Base-by-base conservation (phyloP, 2,113 vertebrate genomes). In the Scortum barcoo region DNA sequence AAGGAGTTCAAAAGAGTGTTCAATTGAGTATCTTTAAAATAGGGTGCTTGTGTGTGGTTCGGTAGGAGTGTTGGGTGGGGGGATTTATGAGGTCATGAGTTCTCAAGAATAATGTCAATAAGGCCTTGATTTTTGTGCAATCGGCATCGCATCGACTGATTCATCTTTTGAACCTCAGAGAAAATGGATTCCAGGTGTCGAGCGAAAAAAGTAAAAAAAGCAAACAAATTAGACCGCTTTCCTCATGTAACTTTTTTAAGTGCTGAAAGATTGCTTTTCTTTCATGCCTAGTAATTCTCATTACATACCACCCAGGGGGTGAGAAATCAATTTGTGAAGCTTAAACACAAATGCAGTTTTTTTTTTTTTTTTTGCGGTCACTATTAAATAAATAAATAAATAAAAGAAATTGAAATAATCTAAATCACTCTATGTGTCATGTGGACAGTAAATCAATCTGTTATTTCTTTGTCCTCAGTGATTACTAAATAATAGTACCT, bases 61-160 rank as follows among this genome's bases (percentile, higher is more conserved):
- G n/a, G n/a, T n/a, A n/a, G n/a, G n/a, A n/a, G n/a, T n/a, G n/a
- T n/a, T n/a, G n/a, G n/a, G n/a, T n/a, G n/a, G n/a, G n/a, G n/a
- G n/a, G n/a, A n/a, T n/a, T n/a, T n/a, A n/a, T n/a, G 90, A 86
- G 90, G 90, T 86, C 89, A 83, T 53, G 10, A 83, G 88, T 94
- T 94, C 95, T 96, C 94, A 95, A 95, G 88, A 90, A 95, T 95
- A 94, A 92, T 93, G 93, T 91, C 86, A 90, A 91, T 86, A 91
- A 95, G 91, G 86, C 91, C 85, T 92, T 91, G 62, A 83, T 86
- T 94, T 93, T 92, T 91, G 72, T 85, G 54, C 79, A 87, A 93
- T 89, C 57, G 26, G 87, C 90, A 86, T 80, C 69, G 63, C 80
- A 93, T 93, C 42, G 81, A 93, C 83, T 88, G 33, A 57, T 79